Conservation (phyloP, 2,888 invertebrate species). For the Stenodema calcarata region DNA sequence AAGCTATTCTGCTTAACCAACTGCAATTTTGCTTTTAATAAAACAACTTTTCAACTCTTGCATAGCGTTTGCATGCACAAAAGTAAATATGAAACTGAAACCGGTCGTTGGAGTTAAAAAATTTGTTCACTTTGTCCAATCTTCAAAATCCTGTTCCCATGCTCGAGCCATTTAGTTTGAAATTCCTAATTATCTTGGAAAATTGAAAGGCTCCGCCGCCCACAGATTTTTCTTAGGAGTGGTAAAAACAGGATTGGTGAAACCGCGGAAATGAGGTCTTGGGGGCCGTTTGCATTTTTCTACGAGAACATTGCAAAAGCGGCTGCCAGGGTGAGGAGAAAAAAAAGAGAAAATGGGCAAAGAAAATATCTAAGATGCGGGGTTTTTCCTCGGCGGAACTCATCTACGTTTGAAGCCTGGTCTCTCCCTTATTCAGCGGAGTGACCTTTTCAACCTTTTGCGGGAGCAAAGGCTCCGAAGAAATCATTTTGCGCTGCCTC, state of each 20-base stretch:
- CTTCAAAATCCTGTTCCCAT: background rate
- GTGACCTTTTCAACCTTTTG: background rate
- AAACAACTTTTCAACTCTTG: too few relatives aligned
- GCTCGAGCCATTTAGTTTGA: background rate
- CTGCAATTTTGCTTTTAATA: too few relatives aligned
- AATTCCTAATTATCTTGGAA: background rate
- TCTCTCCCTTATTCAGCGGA: background rate
- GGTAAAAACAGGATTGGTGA: background rate
- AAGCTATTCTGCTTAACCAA: too few relatives aligned
- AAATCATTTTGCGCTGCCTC: background rate
- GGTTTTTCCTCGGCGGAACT: background rate
- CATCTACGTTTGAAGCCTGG: background rate
- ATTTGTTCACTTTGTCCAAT: background rate
- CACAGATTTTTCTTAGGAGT: background rate
- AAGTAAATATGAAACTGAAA: too few relatives aligned
- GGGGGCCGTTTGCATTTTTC: constrained; percentile 13
- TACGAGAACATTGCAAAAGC: background rate
- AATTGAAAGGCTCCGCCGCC: background rate
- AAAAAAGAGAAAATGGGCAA: background rate
- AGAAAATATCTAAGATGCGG: background rate
- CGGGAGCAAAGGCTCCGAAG: background rate
- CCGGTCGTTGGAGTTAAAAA: too few relatives aligned
- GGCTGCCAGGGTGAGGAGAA: background rate
- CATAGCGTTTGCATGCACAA: too few relatives aligned
- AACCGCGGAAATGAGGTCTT: constrained; percentile 11